Evolutionary conservation across 1,140 invertebrate species (phyloP), one percentile per base, ranked within the genome.

Genomic region (Camponotus pennsylvanicus): DNA sequence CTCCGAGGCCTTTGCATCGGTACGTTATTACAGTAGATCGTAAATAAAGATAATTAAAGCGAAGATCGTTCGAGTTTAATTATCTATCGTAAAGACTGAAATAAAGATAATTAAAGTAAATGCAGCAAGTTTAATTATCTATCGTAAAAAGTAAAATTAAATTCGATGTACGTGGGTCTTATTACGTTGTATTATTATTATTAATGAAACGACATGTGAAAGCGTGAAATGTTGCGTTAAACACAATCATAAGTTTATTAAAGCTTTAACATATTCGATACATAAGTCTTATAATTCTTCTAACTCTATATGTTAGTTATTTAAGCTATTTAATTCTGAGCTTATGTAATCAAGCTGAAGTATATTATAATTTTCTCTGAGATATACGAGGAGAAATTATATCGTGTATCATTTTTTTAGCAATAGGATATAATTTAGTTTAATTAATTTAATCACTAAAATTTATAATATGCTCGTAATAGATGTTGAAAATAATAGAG

Each of bases 51-150:
- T 42, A 59, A 59, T 1, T 55, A 40, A 57, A 34, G 49, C 13
- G 52, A 80, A 70, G 37, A 59, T 70, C 9, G 6, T 78, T 64
- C 45, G 2, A 77, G 13, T 79, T 66, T n/a, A 2, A 79, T 69
- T 40, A 42, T 27, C 15, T 18, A 40, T 6, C 34, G 37, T 45
- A 21, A 52, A 52, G 11, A 37, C 5, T 78, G 42, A 66, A 49
- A 52, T 63, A 15, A 21, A 61, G 8, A 34, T 42, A 59, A 59
- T 0, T 55, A 40, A 57, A 34, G 34, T 11, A 64, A 80, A 70
- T 69, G 32, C 15, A 32, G 32, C 2, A n/a, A 59, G 37, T 79
- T 66, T n/a, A 2, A 79, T 69, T 40, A 32, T 8, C 37, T 18
- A 40, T 3, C n/a, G 37, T 45, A 34, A 52, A 52, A 18, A 37